These are phyloP conservation scores for Hemiprocne comata DNA, from an alignment of 2,113 vertebrate species.

Conservation along the genomic window DNA sequence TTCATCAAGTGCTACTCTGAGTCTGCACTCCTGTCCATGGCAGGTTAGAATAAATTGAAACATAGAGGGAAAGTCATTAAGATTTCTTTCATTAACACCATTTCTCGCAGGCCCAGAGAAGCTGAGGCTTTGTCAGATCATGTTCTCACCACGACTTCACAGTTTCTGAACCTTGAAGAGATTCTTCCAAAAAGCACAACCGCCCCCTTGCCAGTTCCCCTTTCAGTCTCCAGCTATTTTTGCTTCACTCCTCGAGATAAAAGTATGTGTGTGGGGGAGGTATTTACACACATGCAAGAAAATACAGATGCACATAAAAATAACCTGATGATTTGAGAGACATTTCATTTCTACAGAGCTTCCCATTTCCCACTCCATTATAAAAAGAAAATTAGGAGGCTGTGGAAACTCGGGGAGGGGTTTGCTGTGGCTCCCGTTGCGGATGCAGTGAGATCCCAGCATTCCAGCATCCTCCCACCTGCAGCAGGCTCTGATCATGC, in stretches of 20 bases:
- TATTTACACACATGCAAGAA: conserved; percentile 21
- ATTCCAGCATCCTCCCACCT: neutral
- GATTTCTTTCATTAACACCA: conserved; percentile 24
- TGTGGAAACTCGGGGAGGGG: neutral
- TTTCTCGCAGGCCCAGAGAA: conserved; percentile 42
- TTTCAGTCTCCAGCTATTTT: conserved; percentile 27
- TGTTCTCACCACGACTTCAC: conserved; percentile 23
- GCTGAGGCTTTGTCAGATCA: conserved; percentile 53
- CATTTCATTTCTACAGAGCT: neutral
- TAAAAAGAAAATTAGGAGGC: neutral
- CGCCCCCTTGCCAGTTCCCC: neutral
- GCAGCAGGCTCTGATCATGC: neutral
- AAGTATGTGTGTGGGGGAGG: neutral
- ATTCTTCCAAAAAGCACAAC: conserved; percentile 33
- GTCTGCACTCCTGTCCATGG: neutral
- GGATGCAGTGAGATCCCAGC: neutral
- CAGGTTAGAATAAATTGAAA: conserved; percentile 52
- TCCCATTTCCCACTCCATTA: neutral
- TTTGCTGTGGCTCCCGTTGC: neutral
- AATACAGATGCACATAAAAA: conserved; percentile 29
- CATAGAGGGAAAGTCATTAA: conserved; percentile 35
- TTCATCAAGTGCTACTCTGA: neutral
- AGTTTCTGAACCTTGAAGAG: conserved; percentile 41
- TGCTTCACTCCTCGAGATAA: neutral
- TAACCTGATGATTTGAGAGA: conserved; percentile 12